These are phyloP conservation scores for Brachionus manjavacas DNA, from an alignment of 1,140 invertebrate genomes.

Conservation along the genomic window DNA sequence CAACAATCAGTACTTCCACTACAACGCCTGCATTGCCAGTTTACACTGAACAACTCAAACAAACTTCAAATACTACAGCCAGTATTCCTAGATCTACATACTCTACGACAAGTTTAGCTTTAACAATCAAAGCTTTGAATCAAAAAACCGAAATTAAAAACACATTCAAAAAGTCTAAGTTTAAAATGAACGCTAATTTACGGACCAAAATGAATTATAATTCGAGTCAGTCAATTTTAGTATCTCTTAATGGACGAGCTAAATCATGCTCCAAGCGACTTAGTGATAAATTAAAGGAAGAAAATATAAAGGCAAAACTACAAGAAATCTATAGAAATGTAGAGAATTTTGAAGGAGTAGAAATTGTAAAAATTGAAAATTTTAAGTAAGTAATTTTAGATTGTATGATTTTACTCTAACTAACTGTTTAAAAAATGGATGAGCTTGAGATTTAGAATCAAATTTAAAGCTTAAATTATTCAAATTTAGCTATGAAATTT, in stretches of 20 bases:
- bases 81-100: background rate
- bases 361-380: conserved; percentile 23
- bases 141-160: background rate
- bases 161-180: background rate
- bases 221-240: background rate
- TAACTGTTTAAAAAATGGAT: no score
- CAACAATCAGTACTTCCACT: background rate
- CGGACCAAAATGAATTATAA: background rate
- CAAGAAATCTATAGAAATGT: background rate
- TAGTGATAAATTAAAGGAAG: background rate
- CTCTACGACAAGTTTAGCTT: background rate
- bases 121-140: conserved; percentile 2
- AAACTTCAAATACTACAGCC: background rate
- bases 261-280: background rate
- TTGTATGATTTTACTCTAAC: background rate
- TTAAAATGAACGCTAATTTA: background rate
- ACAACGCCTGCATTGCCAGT: background rate
- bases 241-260: background rate
- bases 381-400: background rate
- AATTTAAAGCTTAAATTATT: no score
- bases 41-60: background rate
- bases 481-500: no score
- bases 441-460: no score
- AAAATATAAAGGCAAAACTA: background rate
- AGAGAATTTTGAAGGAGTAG: conserved; percentile 37